Percentiles rank a stretch among this genome's conserved stretches.
These are phyloP conservation scores for Andrena flavipes DNA, from an alignment of 2,888 invertebrate genomes.

Conservation along the genomic window DNA sequence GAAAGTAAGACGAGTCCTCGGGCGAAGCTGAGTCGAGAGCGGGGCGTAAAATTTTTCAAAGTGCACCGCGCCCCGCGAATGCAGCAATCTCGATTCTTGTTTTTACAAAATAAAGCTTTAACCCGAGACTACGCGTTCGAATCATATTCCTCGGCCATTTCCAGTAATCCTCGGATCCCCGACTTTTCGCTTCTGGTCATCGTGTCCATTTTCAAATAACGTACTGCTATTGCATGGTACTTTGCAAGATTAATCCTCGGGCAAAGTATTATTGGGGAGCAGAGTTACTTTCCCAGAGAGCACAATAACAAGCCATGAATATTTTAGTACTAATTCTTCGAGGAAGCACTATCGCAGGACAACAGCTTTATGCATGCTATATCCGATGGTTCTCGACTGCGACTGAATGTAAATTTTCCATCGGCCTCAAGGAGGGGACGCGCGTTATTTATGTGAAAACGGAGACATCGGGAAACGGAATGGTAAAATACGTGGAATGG, in stretches of 20 bases:
- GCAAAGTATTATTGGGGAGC: conserved; percentile 1
- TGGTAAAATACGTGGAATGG: conserved; percentile 44
- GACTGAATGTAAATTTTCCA: conserved; percentile 57
- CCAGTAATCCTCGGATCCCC: too few species aligned
- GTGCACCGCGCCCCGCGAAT: too few species aligned
- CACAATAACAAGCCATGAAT: conserved; percentile 40
- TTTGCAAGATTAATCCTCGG: conserved; percentile 8
- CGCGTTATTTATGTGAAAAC: conserved; percentile 51
- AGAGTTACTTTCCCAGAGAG: conserved; percentile 18
- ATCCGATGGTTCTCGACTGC: conserved; percentile 43
- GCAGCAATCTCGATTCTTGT: too few species aligned
- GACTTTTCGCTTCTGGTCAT: too few species aligned
- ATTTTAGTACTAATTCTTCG: conserved; percentile 49
- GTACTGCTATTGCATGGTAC: neutral
- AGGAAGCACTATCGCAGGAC: conserved; percentile 13
- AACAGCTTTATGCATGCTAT: conserved; percentile 55
- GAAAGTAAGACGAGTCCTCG: neutral
- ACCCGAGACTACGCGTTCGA: too few species aligned
- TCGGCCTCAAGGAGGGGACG: conserved; percentile 10
- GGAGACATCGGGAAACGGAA: conserved; percentile 37
- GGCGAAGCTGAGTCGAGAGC: too few species aligned
- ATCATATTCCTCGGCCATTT: too few species aligned
- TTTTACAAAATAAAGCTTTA: too few species aligned
- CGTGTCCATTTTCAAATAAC: neutral
- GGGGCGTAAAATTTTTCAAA: neutral